phyloP scores from a whole-genome alignment of 2,113 vertebrate species.

The Catharus minimus region DNA sequence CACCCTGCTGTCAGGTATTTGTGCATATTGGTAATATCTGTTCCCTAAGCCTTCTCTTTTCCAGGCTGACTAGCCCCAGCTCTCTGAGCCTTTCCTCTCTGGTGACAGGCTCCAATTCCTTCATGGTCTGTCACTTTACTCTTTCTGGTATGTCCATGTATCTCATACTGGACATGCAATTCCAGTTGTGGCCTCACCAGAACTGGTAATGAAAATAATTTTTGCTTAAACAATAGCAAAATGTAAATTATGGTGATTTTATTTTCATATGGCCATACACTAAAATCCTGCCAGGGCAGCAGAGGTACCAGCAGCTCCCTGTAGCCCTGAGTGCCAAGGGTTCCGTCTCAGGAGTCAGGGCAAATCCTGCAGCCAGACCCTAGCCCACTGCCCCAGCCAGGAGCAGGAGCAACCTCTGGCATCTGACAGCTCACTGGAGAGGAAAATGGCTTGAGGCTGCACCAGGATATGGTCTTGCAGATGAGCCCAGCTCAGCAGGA shows the following conservation, averaged over 20 bases:
- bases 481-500: background rate
- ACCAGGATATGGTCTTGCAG: fast-evolving
- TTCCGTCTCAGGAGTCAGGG: background rate
- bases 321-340: background rate
- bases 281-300: background rate
- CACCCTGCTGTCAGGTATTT: background rate
- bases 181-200: background rate
- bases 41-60: background rate
- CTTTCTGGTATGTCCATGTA: background rate
- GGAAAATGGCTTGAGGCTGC: background rate
- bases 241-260: background rate
- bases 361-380: background rate
- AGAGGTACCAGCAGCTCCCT: fast-evolving
- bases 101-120: background rate
- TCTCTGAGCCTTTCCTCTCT: background rate
- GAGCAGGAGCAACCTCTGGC: fast-evolving
- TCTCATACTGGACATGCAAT: fast-evolving
- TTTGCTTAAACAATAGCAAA: background rate
- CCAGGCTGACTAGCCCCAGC: background rate
- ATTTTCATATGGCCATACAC: background rate
- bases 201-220: background rate
- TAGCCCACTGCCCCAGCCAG: background rate
- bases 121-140: background rate
- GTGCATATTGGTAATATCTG: background rate
- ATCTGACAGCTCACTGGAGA: fast-evolving